phyloP scores from a whole-genome alignment of 2,888 invertebrate genomes.

The Crocallis elinguaria region DNA sequence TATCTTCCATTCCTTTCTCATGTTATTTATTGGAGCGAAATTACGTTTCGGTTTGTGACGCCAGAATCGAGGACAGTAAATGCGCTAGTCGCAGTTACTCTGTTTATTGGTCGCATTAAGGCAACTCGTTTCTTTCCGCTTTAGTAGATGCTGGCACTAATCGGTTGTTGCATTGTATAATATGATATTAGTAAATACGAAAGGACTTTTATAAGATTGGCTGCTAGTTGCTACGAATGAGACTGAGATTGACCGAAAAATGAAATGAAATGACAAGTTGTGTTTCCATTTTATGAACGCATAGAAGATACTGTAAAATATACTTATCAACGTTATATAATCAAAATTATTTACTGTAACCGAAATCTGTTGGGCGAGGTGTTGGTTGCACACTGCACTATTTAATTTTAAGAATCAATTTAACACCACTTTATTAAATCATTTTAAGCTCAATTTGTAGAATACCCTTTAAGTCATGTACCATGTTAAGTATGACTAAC shows the following conservation, averaged over 20 bases:
- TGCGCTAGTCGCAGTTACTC: too few species aligned
- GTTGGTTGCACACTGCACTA: constrained; percentile 33
- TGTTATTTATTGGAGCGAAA: too few species aligned
- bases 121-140: neutral
- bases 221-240: constrained; percentile 37
- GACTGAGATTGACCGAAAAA: constrained; percentile 38
- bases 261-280: constrained; percentile 29
- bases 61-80: too few species aligned
- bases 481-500: constrained; percentile 18
- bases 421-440: constrained; percentile 14
- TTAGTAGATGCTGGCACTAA: constrained; percentile 5
- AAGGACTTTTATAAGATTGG: constrained; percentile 34
- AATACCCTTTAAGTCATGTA: constrained; percentile 6
- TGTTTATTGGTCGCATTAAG: neutral
- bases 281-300: constrained; percentile 24
- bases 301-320: constrained; percentile 4
- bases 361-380: constrained; percentile 10
- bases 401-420: constrained; percentile 29
- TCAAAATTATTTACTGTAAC: constrained; percentile 19
- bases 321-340: constrained; percentile 18
- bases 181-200: constrained; percentile 20
- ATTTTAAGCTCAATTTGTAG: constrained; percentile 23
- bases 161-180: constrained; percentile 13
- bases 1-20: too few species aligned
- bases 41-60: too few species aligned